These are phyloP conservation scores for Schizaphis graminum DNA, from an alignment of 2,888 invertebrate genomes.

Conservation along the genomic window DNA sequence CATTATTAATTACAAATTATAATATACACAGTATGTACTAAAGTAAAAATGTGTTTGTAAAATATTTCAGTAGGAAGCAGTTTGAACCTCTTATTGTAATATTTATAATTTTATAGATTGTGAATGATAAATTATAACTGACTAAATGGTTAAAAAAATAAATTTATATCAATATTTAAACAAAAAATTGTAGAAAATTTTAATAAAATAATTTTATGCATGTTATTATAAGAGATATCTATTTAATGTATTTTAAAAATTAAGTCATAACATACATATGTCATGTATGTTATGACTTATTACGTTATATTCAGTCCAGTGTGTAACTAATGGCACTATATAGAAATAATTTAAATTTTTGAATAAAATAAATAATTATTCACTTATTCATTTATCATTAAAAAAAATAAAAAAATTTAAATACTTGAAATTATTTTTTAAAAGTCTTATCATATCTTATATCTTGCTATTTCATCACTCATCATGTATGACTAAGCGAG, in stretches of 20 bases:
- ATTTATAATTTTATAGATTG: background rate
- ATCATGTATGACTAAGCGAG: background rate
- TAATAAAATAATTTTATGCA: no score
- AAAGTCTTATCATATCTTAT: background rate
- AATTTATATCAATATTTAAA: background rate
- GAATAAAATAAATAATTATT: background rate
- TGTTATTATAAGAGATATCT: background rate
- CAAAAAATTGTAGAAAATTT: background rate
- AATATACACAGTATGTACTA: background rate
- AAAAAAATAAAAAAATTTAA: background rate
- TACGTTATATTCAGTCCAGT: background rate
- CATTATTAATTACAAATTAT: no score
- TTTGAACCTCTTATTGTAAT: background rate
- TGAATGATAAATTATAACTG: background rate
- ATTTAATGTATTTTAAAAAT: background rate
- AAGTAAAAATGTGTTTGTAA: background rate
- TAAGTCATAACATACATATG: no score
- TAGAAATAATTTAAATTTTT: background rate
- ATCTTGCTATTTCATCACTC: background rate
- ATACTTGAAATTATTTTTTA: background rate
- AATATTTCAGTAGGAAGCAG: background rate
- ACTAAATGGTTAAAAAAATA: background rate
- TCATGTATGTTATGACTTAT: background rate
- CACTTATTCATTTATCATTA: background rate
- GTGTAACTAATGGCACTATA: background rate